phyloP scores from a whole-genome alignment of 2,888 invertebrate genomes.

The Cryptosula pallasiana region DNA sequence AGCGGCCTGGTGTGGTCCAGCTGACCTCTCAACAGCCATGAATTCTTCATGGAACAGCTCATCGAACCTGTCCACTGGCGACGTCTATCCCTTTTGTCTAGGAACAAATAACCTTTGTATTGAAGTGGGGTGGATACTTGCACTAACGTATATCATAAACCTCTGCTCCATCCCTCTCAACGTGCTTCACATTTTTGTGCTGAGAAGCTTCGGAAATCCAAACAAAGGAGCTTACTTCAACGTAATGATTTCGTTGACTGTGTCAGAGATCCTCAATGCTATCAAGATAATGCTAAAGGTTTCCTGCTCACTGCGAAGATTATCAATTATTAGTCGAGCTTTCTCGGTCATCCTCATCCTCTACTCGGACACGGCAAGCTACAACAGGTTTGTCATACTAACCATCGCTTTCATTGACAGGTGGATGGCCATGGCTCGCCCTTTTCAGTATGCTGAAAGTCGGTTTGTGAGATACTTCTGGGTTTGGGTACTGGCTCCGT shows the following conservation, averaged over 20 bases:
- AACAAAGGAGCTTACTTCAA: not conserved
- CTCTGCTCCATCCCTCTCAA: not conserved
- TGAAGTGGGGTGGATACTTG: too few species aligned
- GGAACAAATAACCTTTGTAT: too few species aligned
- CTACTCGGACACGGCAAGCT: not conserved
- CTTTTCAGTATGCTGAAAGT: not conserved
- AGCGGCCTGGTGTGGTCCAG: too few species aligned
- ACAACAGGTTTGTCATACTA: constrained; percentile 4
- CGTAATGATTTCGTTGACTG: not conserved
- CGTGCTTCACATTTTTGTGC: not conserved
- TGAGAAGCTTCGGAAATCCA: not conserved
- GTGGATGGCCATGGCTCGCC: not conserved
- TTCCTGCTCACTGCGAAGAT: not conserved
- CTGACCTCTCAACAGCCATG: too few species aligned
- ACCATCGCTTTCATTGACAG: constrained; percentile 6
- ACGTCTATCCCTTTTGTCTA: too few species aligned
- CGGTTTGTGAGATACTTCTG: not conserved
- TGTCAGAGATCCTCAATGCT: not conserved
- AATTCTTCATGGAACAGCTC: too few species aligned
- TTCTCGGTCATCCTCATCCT: not conserved
- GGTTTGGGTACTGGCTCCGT: not conserved
- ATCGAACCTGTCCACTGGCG: too few species aligned
- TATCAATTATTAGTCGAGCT: not conserved
- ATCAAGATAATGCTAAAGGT: not conserved
- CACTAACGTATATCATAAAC: not conserved